phyloP scores from a whole-genome alignment of 2,888 invertebrate genomes.

The Synergus itoensis region DNA sequence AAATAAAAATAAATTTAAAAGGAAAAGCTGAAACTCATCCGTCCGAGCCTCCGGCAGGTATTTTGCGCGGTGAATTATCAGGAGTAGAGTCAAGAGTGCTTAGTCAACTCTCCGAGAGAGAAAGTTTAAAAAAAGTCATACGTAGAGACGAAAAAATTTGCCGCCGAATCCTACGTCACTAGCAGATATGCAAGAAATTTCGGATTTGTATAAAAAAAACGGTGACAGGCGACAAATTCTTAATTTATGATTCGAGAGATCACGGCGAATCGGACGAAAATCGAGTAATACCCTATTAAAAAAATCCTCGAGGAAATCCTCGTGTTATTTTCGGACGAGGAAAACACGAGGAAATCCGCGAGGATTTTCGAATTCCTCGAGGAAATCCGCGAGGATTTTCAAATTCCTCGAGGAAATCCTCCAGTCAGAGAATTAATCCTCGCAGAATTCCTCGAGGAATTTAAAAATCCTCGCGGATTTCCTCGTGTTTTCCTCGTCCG shows the following conservation, averaged over 20 bases:
- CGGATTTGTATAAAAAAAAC: slow-evolving; percentile 17
- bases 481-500: too few species aligned
- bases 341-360: too few species aligned
- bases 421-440: too few species aligned
- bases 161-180: slow-evolving; percentile 10
- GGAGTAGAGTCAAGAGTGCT: slow-evolving; percentile 3
- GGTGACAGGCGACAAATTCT: neutral
- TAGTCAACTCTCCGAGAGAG: neutral
- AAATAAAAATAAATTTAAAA: neutral
- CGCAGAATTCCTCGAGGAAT: too few species aligned
- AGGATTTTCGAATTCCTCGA: too few species aligned
- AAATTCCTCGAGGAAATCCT: too few species aligned
- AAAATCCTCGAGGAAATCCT: too few species aligned
- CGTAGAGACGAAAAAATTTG: slow-evolving; percentile 11
- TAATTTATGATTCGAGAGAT: too few species aligned
- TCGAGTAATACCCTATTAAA: too few species aligned
- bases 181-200: slow-evolving; percentile 1
- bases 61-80: neutral
- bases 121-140: slow-evolving; percentile 20
- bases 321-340: too few species aligned
- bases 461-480: too few species aligned
- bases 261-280: neutral
- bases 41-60: slow-evolving; percentile 6
- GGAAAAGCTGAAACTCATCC: slow-evolving; percentile 15
- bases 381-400: too few species aligned